Conservation (phyloP, 2,113 vertebrate genomes). For the Cheirogaleus medius region DNA sequence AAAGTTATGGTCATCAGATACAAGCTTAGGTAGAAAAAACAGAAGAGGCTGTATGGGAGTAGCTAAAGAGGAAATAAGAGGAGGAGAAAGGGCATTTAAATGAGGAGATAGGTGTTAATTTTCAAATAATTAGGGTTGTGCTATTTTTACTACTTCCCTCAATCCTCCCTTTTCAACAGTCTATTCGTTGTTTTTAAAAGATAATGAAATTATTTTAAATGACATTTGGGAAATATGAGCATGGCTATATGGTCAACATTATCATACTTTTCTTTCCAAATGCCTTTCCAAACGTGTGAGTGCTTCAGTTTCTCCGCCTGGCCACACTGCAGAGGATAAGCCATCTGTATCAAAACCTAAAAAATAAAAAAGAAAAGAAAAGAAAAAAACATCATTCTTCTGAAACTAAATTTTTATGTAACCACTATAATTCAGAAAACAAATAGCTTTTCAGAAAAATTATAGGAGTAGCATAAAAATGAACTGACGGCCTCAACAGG, state of each 20-base stretch:
- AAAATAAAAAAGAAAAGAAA: neutral
- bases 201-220: slow-evolving; percentile 11
- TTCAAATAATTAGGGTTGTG: neutral
- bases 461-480: neutral
- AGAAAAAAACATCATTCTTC: neutral
- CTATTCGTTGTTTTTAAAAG: neutral
- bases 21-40: neutral
- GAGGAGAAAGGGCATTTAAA: neutral
- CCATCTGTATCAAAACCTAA: slow-evolving; percentile 96
- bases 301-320: slow-evolving; percentile 96
- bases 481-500: neutral
- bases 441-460: slow-evolving; percentile 21
- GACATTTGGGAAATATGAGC: neutral
- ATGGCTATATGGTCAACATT: neutral
- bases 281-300: slow-evolving; percentile 95
- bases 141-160: slow-evolving; percentile 9
- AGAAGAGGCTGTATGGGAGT: neutral
- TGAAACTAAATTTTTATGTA: slow-evolving; percentile 18
- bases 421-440: neutral
- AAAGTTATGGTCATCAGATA: neutral
- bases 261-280: slow-evolving; percentile 93
- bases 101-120: neutral
- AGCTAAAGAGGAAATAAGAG: neutral
- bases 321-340: slow-evolving; percentile 93
- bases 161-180: neutral